Base-by-base conservation (phyloP, 2,888 invertebrate species). In the Ennomos quercinarius region DNA sequence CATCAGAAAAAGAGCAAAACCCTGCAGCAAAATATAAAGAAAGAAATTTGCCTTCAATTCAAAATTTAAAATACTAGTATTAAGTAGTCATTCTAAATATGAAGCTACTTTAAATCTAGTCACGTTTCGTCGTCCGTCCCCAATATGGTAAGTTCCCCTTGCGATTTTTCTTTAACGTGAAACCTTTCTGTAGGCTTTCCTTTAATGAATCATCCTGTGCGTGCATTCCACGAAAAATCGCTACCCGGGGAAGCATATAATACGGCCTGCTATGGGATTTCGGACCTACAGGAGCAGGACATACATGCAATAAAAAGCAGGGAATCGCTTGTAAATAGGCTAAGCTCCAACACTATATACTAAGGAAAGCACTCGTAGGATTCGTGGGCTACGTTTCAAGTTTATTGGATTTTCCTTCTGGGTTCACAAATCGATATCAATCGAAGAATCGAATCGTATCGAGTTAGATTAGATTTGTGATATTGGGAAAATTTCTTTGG, bases 201-300 rank as follows among this genome's bases (percentile, higher is more conserved):
- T 64, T 63, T 67, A 68, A 81, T 88, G 87, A 87, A 77, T 88
- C 85, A 87, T 74, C 67, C 72, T 41, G 64, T 78, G 80, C 81
- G 76, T 80, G 78, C 71, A 78, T 81, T 73, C 78, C 64, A 72
- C 27, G 70, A 78, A 78, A 80, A 78, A 74, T 69, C 65, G 63
- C 63, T 70, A 67, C 27, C 4, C 66, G 68, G 72, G 73, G 67
- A 70, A 55, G 67, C 63, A 44, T 84, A 83, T 85, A 82, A 81
- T 27, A 27, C 27, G 6, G 27, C 27, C 73, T 73, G 67, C 76
- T 70, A 48, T 56, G 71, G 80, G 80, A 64, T 59, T 53, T 61
- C 55, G 58, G 68, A 66, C 57, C 61, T 46, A 51, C 49, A 50
- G 37, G 57, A 51, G 52, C 27, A 27, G 27, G 3, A 6, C 4